Percentiles rank a stretch among this genome's conserved stretches.
phyloP scores from a whole-genome alignment of 30 jellyfish, hydroid and myxozoan genomes.

The Catostylus mosaicus region DNA sequence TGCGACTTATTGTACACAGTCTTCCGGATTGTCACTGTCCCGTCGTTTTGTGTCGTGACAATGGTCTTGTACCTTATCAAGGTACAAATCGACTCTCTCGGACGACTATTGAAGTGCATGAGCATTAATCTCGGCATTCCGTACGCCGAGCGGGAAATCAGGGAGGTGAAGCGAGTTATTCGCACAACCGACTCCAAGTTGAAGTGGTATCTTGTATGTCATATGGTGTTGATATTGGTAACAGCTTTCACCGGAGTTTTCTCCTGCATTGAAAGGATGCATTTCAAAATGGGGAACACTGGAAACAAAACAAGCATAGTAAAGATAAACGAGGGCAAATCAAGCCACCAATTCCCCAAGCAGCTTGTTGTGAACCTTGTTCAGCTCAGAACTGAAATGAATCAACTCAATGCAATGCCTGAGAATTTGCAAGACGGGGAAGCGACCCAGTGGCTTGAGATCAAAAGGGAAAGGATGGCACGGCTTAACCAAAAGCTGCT shows the following conservation, averaged over 20 bases:
- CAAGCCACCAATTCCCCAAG: neutral
- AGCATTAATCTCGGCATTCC: conserved; percentile 54
- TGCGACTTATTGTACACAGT: conserved; percentile 11
- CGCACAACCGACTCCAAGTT: conserved; percentile 42
- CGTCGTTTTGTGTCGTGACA: conserved; percentile 61
- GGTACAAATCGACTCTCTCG: conserved; percentile 54
- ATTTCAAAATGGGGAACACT: neutral
- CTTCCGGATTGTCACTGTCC: conserved; percentile 48
- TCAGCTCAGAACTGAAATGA: neutral
- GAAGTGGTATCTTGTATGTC: conserved; percentile 59
- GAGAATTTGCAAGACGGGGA: neutral
- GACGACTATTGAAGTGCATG: conserved; percentile 28
- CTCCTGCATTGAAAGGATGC: conserved; percentile 55
- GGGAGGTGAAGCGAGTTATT: conserved; percentile 31
- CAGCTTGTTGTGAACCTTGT: neutral
- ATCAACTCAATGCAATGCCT: neutral
- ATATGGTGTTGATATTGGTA: conserved; percentile 32
- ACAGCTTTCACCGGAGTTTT: conserved; percentile 55
- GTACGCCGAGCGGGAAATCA: conserved; percentile 60
- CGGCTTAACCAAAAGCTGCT: conserved; percentile 6
- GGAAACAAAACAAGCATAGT: neutral
- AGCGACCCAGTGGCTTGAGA: neutral
- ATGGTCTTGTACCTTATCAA: conserved; percentile 51
- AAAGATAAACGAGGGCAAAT: neutral
- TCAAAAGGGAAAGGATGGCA: conserved; percentile 10